These are phyloP conservation scores for Andricus curvator DNA, from an alignment of 2,888 invertebrate genomes.

Conservation along the genomic window DNA sequence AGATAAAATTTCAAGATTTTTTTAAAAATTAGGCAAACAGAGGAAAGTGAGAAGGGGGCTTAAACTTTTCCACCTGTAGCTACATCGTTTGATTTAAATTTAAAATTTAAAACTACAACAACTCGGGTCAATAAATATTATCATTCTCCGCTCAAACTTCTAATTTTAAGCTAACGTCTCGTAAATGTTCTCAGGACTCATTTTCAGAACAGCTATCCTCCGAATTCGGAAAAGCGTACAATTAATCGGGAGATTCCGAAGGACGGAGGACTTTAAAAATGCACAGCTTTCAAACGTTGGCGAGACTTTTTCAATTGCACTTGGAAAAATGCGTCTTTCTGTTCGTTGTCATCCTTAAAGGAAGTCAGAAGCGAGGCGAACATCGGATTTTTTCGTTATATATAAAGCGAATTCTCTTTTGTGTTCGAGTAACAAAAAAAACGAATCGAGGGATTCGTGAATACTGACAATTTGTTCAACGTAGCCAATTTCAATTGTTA, in stretches of 20 bases:
- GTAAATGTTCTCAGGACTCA: neutral
- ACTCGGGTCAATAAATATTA: neutral
- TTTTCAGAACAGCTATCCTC: neutral
- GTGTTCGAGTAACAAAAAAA: neutral
- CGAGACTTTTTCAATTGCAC: conserved; percentile 28
- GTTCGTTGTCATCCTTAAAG: neutral
- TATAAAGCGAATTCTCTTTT: conserved; percentile 1
- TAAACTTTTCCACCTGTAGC: conserved; percentile 2
- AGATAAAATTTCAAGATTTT: neutral
- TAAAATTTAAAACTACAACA: conserved; percentile 5
- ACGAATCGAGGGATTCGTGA: neutral
- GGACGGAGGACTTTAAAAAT: conserved; percentile 1
- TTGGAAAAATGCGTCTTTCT: conserved; percentile 6
- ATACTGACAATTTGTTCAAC: neutral
- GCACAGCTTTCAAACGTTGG: neutral
- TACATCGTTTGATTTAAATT: neutral
- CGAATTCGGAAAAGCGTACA: neutral
- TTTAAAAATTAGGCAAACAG: neutral
- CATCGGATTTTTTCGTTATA: neutral
- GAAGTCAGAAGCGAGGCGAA: neutral
- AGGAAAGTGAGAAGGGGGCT: neutral
- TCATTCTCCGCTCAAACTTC: neutral
- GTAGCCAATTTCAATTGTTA: neutral
- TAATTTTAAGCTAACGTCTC: neutral
- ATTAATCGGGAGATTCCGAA: neutral